A percentile compares a stretch with the other conserved stretches of the same genome.
phyloP scores from a whole-genome alignment of 64 coral and sea anemone species.

The Pocillopora verrucosa region DNA sequence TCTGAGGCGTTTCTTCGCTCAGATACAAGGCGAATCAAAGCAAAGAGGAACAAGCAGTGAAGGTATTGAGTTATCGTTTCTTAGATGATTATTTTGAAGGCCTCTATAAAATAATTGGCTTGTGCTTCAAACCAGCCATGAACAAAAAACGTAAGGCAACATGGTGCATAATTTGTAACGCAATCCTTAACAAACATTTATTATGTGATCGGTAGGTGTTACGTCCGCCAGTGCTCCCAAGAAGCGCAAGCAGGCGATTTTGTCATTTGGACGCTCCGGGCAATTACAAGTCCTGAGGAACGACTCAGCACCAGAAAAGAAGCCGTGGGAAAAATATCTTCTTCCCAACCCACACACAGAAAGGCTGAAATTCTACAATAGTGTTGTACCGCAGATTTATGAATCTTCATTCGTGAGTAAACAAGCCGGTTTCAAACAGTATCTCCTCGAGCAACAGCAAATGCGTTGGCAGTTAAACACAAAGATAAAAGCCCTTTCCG shows the following conservation, averaged over 20 bases:
- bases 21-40: background rate
- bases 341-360: constrained; percentile 21
- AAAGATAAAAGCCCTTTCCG: too few relatives aligned
- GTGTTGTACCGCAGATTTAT: constrained; percentile 54
- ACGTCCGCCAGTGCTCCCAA: constrained; percentile 27
- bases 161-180: constrained; percentile 4
- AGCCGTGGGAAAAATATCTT: constrained; percentile 42
- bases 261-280: constrained; percentile 55
- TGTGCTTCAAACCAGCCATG: constrained; percentile 16
- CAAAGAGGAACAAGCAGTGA: constrained; percentile 11
- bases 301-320: constrained; percentile 38
- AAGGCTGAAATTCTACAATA: constrained; percentile 36
- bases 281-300: constrained; percentile 54
- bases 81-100: constrained; percentile 19
- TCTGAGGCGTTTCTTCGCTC: background rate
- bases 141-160: constrained; percentile 21
- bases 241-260: constrained; percentile 21
- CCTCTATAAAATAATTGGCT: constrained; percentile 5
- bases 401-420: constrained; percentile 50
- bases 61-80: background rate
- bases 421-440: constrained; percentile 56
- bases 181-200: constrained; percentile 16
- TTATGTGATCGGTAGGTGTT: constrained; percentile 13
- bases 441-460: constrained; percentile 60
- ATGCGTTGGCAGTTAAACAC: constrained; percentile 48